Evolutionary conservation across 1,140 invertebrate genomes (phyloP).

Genomic region (Uloborus diversus): DNA sequence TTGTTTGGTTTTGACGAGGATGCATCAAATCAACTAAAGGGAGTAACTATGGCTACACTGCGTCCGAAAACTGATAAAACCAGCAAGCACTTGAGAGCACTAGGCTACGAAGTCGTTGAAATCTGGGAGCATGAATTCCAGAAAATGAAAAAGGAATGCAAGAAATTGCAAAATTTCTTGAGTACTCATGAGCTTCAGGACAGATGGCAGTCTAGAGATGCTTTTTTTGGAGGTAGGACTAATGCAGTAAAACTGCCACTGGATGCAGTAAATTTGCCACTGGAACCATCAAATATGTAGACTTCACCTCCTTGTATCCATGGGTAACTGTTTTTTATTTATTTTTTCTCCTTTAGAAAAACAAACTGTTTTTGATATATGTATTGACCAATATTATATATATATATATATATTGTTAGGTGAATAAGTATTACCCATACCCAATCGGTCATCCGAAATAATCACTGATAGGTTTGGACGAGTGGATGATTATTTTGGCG

Average conservation of each 20-base stretch:
- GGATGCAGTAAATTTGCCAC: neutral
- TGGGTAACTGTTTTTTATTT: neutral
- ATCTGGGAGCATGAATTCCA: constrained; percentile 1
- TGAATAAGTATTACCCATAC: neutral
- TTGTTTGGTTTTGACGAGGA: constrained; percentile 2
- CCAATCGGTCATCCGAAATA: constrained; percentile 11
- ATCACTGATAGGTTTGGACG: neutral
- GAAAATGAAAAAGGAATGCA: too few species aligned
- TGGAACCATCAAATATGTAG: neutral
- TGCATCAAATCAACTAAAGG: neutral
- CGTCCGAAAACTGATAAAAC: neutral
- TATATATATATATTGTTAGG: neutral
- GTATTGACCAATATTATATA: neutral
- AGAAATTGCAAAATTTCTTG: too few species aligned
- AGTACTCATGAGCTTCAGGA: neutral
- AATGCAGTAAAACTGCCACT: neutral
- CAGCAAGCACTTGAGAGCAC: neutral
- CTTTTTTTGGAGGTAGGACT: constrained; percentile 1
- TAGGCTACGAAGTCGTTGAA: neutral
- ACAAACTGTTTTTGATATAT: neutral
- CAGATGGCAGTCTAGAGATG: neutral
- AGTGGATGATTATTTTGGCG: constrained; percentile 1
- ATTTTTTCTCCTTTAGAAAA: neutral
- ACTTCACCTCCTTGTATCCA: constrained; percentile 14
- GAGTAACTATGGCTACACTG: neutral